phyloP scores from a whole-genome alignment of 2,888 invertebrate species.

The Xylota sylvarum region DNA sequence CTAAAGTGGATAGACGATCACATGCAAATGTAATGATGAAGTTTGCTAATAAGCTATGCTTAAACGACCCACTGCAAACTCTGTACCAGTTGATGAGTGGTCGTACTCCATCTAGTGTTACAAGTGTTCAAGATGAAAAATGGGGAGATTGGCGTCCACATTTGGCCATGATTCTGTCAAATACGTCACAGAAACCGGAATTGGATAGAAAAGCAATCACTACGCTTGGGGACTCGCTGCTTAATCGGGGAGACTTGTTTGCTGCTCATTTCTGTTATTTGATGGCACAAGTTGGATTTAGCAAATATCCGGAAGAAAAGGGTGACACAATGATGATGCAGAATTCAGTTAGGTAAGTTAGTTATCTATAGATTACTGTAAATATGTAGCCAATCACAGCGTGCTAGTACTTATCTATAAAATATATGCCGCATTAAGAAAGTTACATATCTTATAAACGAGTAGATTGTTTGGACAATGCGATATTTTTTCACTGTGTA shows the following conservation, averaged over 20 bases:
- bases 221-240: constrained; percentile 90
- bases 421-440: too few species aligned
- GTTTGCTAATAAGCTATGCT: constrained; percentile 93
- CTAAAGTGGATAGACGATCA: constrained; percentile 93
- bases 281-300: constrained; percentile 87
- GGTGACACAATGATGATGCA: constrained; percentile 78
- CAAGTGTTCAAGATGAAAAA: constrained; percentile 88
- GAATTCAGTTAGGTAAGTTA: constrained; percentile 52
- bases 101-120: constrained; percentile 91
- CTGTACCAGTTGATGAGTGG: constrained; percentile 96
- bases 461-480: too few species aligned
- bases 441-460: too few species aligned
- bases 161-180: constrained; percentile 97
- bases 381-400: too few species aligned
- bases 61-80: constrained; percentile 96
- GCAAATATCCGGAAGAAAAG: constrained; percentile 81
- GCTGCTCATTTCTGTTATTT: constrained; percentile 99
- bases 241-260: constrained; percentile 91
- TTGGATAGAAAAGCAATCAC: constrained; percentile 91
- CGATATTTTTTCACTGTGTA: too few species aligned
- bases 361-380: too few species aligned
- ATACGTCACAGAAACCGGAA: constrained; percentile 91
- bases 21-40: constrained; percentile 95
- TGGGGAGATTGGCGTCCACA: constrained; percentile 99
- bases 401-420: too few species aligned